Evolutionary conservation across 2,113 vertebrate genomes (phyloP), one percentile per base, ranked within the genome.

Genomic region (Grammomys surdaster): DNA sequence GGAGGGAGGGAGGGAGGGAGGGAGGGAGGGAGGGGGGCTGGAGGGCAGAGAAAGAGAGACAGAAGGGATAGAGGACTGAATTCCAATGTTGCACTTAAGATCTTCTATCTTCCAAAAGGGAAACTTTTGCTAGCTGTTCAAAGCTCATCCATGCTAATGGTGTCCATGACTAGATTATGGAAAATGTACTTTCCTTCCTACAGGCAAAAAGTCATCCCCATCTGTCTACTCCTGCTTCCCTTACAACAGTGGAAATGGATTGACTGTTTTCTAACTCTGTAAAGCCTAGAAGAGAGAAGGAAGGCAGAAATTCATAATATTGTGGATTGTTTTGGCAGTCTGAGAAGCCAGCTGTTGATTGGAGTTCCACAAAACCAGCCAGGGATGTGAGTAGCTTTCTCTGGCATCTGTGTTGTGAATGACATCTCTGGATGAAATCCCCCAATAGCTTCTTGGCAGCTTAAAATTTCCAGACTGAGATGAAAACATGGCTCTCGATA

Each of bases 281-380:
- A 87, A 96, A 94, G 36, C 36, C 67, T 80, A 46, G 48, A 96
- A 94, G 24, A 89, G 80, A 82, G 20, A 94, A 90, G 17, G 54
- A 92, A 94, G 33, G 54, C 87, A 58, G 17, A 36, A 84, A 33
- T 22, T 96, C 86, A 92, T 94, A 94, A 94, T 94, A 91, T 51
- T 95, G n/a, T 96, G n/a, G 73, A 73, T 95, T 75, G 63, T 84
- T 95, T 95, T 95, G 94, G 96, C 96, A 98, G 80, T 6, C 43
- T 81, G 90, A 87, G 60, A 75, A 96, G 84, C 88, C 94, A 96
- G 95, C 89, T 93, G 84, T 93, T 95, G 90, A 96, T 60, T 91
- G 73, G 65, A 91, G 60, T 93, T 96, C 84, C 67, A 89, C 9
- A 89, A 58, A 63, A 56, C 91, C 22, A 96, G 89, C 60, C 84